Conservation (phyloP, 1,140 invertebrate species). For the Lucilia cuprina region DNA sequence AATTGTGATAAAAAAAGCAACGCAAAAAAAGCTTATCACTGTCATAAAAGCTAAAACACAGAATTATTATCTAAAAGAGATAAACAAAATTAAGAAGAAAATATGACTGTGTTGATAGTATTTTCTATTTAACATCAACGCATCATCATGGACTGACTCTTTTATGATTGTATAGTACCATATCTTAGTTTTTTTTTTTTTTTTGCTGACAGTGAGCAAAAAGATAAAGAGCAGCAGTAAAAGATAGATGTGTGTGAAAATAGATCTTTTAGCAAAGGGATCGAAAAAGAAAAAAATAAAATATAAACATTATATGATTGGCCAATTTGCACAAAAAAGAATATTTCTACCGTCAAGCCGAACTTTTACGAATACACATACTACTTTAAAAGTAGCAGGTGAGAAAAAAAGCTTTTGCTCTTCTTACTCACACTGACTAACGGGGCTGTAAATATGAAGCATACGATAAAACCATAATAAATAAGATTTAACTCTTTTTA, state of each 20-base stretch:
- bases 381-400: background rate
- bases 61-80: background rate
- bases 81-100: background rate
- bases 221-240: background rate
- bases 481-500: background rate
- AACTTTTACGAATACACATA: constrained; percentile 23
- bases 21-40: background rate
- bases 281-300: background rate
- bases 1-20: background rate
- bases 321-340: background rate
- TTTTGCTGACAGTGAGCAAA: background rate
- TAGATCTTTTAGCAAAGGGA: background rate
- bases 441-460: background rate
- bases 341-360: background rate
- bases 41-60: background rate
- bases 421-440: background rate
- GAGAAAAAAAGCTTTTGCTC: constrained; percentile 25
- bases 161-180: no score
- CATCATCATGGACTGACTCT: background rate
- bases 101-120: background rate
- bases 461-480: background rate
- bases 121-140: no score
- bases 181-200: no score
- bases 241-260: background rate
- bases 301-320: background rate